Evolutionary conservation across 2,888 invertebrate genomes (phyloP).

Genomic region (Melanargia galathea): DNA sequence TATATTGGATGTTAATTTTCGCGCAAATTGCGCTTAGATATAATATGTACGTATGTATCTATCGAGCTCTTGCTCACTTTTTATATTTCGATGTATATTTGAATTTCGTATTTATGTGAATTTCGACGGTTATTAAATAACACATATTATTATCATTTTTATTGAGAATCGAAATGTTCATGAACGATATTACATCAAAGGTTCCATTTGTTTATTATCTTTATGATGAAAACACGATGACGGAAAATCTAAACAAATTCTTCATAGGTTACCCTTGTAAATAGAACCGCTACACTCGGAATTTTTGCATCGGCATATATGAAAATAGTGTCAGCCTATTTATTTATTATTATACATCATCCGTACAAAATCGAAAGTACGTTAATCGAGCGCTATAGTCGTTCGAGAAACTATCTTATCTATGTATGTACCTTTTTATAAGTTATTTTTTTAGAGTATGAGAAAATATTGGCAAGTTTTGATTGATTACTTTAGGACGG

Average conservation of each 20-base stretch:
- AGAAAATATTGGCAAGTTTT: conserved; percentile 74
- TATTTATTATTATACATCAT: background rate
- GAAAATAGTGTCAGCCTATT: background rate
- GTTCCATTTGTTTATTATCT: conserved; percentile 9
- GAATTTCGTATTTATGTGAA: background rate
- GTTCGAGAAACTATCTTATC: background rate
- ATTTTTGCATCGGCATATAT: background rate
- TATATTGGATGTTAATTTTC: background rate
- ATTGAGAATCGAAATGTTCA: background rate
- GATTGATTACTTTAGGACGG: conserved; percentile 79
- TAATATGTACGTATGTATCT: background rate
- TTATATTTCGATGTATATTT: conserved; percentile 15
- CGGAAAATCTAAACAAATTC: background rate
- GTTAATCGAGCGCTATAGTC: background rate
- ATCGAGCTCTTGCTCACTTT: background rate
- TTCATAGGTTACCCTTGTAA: background rate
- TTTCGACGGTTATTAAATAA: background rate
- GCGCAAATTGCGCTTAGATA: background rate
- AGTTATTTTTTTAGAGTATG: conserved; percentile 41
- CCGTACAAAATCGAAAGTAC: background rate
- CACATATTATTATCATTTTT: background rate
- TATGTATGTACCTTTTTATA: background rate
- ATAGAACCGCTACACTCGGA: background rate
- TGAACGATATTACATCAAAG: background rate
- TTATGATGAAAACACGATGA: background rate